Base-by-base conservation (phyloP, 2,113 vertebrate species). In the Oncorhynchus tshawytscha region DNA sequence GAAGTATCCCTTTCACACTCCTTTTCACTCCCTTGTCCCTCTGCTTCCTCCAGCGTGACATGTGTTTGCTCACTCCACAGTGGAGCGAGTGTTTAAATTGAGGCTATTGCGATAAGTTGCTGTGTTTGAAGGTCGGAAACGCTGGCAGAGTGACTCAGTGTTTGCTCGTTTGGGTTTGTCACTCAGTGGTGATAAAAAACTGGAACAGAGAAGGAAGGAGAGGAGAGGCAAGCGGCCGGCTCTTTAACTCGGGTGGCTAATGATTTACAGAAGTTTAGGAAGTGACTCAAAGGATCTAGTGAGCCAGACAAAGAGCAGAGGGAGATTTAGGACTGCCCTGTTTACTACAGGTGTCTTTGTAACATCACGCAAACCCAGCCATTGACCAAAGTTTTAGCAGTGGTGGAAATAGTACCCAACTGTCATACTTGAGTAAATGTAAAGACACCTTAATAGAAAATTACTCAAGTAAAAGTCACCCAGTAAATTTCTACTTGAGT, bases 61-160 rank as follows among this genome's bases (percentile, higher is more conserved):
- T 65, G 6, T 73, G 72, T 80, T 80, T 70, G 69, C 77, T 77
- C 72, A n/a, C 74, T 24, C 34, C 70, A 54, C 75, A 29, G 54
- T 69, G 9, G 45, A 76, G 80, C 75, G 74, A 70, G 71, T 4
- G n/a, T 77, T 77, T 78, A 59, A 81, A 80, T 72, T 27, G 49
- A 86, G 75, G 66, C 80, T 78, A 27, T 70, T 72, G 80, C 74
- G 84, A 90, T 87, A 89, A 84, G 78, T 75, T 48, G 80, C 31
- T 0, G 70, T 81, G 89, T 90, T 83, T 90, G 83, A 90, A 89
- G 89, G 87, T 88, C 22, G 71, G 84, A 87, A 82, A 83, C 29
- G 13, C 76, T 82, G 81, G 84, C 82, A 77, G 80, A 70, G 12
- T 88, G 91, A 92, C 87, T 91, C 91, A 88, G 65, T 88, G 88